Percentiles rank a stretch among this genome's conserved stretches.
These are phyloP conservation scores for Hydropsyche betteni DNA, from an alignment of 2,888 invertebrate genomes.

Conservation along the genomic window DNA sequence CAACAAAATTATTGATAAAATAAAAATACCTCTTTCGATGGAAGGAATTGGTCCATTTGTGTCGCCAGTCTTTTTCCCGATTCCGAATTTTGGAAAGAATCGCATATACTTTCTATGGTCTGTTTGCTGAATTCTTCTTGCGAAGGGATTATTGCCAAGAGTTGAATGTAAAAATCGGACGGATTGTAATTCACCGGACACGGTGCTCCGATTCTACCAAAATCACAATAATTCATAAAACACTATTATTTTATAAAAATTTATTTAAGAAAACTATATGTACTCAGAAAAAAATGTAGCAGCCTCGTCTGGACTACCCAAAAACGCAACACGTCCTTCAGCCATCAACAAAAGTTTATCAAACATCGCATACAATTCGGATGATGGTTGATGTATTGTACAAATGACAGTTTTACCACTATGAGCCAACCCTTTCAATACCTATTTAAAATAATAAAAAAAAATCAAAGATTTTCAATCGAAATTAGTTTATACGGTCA, in stretches of 20 bases:
- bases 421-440: slow-evolving; percentile 75
- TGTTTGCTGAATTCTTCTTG: slow-evolving; percentile 82
- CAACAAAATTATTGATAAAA: too few relatives aligned
- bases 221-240: slow-evolving; percentile 5
- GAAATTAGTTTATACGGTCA: not conserved
- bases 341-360: slow-evolving; percentile 90
- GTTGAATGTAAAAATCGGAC: slow-evolving; percentile 92
- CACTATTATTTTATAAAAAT: slow-evolving; percentile 26
- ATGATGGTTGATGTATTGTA: slow-evolving; percentile 96
- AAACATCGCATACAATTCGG: slow-evolving; percentile 89
- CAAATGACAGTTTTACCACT: slow-evolving; percentile 90
- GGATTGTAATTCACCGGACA: slow-evolving; percentile 94
- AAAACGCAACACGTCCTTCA: slow-evolving; percentile 88
- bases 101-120: slow-evolving; percentile 81
- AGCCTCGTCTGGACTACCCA: slow-evolving; percentile 83
- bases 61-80: slow-evolving; percentile 69
- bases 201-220: slow-evolving; percentile 76
- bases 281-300: slow-evolving; percentile 83
- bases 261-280: slow-evolving; percentile 54
- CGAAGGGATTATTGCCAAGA: slow-evolving; percentile 86
- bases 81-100: slow-evolving; percentile 75
- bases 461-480: not conserved
- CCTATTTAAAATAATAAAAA: slow-evolving; percentile 55
- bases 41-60: slow-evolving; percentile 61
- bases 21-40: not conserved